A percentile compares a stretch with the other conserved stretches of the same genome.
Evolutionary conservation across 2,113 vertebrate species (phyloP).

Genomic region (Tursiops truncatus): DNA sequence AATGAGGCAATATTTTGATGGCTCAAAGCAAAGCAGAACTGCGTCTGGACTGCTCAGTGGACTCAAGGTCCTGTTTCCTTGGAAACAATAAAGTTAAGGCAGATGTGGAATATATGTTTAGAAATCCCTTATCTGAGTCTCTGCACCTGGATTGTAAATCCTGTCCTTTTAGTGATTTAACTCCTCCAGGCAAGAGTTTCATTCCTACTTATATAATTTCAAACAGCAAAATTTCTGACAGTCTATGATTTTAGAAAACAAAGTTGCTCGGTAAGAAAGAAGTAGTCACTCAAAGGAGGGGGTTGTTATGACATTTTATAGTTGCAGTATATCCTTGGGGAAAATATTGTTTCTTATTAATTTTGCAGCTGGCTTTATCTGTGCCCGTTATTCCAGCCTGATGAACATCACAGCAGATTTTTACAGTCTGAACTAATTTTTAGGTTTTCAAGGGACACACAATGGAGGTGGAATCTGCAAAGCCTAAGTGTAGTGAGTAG

Average conservation of each 20-base stretch:
- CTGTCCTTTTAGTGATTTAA: not conserved
- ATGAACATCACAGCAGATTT: constrained; percentile 5
- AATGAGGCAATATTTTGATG: not conserved
- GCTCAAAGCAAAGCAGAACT: constrained; percentile 10
- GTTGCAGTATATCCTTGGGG: not conserved
- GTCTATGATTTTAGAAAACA: constrained; percentile 48
- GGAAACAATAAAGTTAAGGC: not conserved
- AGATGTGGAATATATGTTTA: not conserved
- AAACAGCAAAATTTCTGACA: constrained; percentile 4
- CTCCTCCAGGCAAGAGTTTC: not conserved
- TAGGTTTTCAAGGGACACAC: constrained; percentile 11
- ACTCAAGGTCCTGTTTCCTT: not conserved
- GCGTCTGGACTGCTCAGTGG: not conserved
- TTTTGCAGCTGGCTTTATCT: not conserved
- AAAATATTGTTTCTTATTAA: constrained; percentile 10
- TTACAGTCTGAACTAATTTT: constrained; percentile 33
- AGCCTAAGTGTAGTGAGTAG: not conserved
- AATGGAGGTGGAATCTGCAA: not conserved
- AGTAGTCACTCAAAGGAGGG: not conserved
- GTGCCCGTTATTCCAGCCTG: not conserved
- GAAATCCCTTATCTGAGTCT: constrained; percentile 8
- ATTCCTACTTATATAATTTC: constrained; percentile 14
- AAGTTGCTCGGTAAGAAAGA: constrained; percentile 18
- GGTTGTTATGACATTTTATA: constrained; percentile 25
- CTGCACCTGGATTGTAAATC: not conserved